A percentile compares a stretch with the other conserved stretches of the same genome.
Evolutionary conservation across 2,797 vertebrate genomes (phyloP).

Genomic region (Phalloptychus januarius): DNA sequence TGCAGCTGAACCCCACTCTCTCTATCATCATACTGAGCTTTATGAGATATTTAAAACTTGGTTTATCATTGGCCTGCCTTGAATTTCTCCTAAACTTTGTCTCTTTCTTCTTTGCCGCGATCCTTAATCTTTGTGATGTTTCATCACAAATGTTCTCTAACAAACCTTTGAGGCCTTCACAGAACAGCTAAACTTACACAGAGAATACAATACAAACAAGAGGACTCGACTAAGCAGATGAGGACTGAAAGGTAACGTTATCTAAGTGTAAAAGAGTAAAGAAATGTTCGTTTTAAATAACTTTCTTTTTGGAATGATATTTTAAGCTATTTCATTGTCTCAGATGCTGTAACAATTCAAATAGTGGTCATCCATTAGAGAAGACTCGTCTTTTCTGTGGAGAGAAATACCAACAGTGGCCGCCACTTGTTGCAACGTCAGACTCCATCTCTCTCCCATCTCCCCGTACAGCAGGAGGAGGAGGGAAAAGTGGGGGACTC

Average conservation of each 20-base stretch:
- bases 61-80: too few relatives aligned
- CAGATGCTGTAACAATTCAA: not conserved
- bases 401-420: conserved; percentile 30
- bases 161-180: not conserved
- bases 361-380: conserved; percentile 6
- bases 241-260: not conserved
- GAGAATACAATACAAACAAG: not conserved
- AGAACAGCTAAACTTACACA: not conserved
- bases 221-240: not conserved
- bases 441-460: conserved; percentile 81
- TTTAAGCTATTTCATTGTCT: not conserved
- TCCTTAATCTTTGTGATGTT: not conserved
- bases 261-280: not conserved
- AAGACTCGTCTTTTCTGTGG: conserved; percentile 10
- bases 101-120: not conserved
- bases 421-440: conserved; percentile 87
- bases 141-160: not conserved
- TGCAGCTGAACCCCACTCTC: not conserved
- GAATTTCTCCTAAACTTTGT: not conserved
- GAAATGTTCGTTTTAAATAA: not conserved
- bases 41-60: not conserved
- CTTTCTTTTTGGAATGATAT: not conserved
- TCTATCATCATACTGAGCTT: not conserved
- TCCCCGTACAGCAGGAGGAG: conserved; percentile 39
- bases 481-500: conserved; percentile 78